Conservation (phyloP, 2,113 vertebrate species). For the Platysternon megacephalum region DNA sequence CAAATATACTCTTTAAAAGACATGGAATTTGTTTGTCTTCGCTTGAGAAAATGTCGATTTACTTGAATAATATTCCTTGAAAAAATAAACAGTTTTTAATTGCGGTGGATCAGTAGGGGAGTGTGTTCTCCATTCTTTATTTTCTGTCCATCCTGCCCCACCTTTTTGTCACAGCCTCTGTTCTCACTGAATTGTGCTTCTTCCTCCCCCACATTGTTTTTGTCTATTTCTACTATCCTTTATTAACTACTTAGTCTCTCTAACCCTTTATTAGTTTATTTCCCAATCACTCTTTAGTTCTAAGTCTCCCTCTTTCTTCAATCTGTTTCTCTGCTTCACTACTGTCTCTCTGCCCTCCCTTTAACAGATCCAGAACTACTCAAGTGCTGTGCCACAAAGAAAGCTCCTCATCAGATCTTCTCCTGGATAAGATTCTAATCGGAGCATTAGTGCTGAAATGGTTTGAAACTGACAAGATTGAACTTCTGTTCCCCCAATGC, state of each 20-base stretch:
- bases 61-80: no score
- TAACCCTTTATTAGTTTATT: not conserved
- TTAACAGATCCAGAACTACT: not conserved
- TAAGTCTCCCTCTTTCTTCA: not conserved
- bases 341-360: not conserved
- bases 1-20: no score
- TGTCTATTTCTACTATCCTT: not conserved
- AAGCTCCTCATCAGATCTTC: not conserved
- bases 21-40: no score
- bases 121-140: not conserved
- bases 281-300: not conserved
- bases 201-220: not conserved
- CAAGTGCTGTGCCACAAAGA: not conserved
- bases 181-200: not conserved
- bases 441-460: not conserved
- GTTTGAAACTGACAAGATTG: not conserved
- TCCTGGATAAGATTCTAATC: not conserved
- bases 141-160: not conserved
- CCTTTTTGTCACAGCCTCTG: fast-evolving
- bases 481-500: not conserved
- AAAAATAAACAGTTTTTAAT: not conserved
- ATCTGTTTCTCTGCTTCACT: not conserved
- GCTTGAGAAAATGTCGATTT: no score
- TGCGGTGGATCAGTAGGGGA: not conserved
- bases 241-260: not conserved